Evolutionary conservation across 2,797 vertebrate genomes (phyloP), one percentile per base, ranked within the genome.

Genomic region (Discoglossus pictus): DNA sequence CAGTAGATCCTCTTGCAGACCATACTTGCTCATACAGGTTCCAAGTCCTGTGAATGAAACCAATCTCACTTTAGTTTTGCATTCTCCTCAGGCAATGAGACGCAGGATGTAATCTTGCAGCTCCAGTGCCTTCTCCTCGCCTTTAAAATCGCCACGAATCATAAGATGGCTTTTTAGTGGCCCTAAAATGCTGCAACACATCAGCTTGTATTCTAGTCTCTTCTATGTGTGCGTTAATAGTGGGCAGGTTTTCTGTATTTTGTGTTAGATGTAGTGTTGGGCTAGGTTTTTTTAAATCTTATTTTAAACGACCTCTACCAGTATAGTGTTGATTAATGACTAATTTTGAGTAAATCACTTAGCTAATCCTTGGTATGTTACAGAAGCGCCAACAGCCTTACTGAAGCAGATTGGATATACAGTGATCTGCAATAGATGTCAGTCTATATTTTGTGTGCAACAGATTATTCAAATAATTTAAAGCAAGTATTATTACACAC

Each of bases 121-220:
- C 92, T 93, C 88, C 91, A 91, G 94, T 97, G 94, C 94, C 94
- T 97, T 98, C 91, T n/a, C 92, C 92, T 94, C 92, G 87, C 93
- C 94, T 94, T 93, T 91, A 93, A 91, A 94, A 95, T 92, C 84
- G 94, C 95, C 94, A 95, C 92, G 89, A 96, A 88, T 92, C 90
- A 94, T 91, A 91, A 92, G 95, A 95, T 95, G 96, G 94, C 95
- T 90, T 56, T 93, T 93, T 91, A 96, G 93, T 94, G 92, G 97
- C 96, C 96, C 96, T 99, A 92, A 90, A 93, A 95, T 98, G 97
- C 97, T 99, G 96, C 95, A 96, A 92, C 92, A 92, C 93, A 93
- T 92, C 90, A 84, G 92, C 93, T 95, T 92, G 91, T 91, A 89
- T 91, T 90, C 87, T 89, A 90, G 86, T 84, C 82, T 88, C 89